Percentiles rank a stretch among this genome's conserved stretches.
These are phyloP conservation scores for Macaca nemestrina DNA, from an alignment of 2,113 vertebrate genomes.

Conservation along the genomic window DNA sequence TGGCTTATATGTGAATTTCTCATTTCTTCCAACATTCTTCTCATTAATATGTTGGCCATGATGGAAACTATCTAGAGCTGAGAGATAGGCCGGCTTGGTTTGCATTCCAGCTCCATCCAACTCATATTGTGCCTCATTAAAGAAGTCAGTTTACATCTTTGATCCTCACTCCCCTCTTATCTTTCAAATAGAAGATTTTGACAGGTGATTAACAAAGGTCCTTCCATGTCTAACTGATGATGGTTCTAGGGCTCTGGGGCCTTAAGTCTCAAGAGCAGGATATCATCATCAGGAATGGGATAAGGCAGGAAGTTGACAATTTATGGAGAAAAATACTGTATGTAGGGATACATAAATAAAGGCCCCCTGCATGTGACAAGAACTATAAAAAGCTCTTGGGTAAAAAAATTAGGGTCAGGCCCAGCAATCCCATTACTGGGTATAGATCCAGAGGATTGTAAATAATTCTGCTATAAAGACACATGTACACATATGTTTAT, in stretches of 20 bases:
- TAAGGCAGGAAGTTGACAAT: background rate
- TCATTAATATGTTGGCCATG: fast-evolving
- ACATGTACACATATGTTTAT: no score
- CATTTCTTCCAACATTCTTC: background rate
- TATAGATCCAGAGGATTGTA: no score
- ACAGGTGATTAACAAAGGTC: no score
- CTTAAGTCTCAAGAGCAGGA: background rate
- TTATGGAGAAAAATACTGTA: background rate
- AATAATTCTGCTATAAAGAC: no score
- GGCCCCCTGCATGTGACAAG: background rate
- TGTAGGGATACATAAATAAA: background rate
- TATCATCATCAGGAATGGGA: background rate
- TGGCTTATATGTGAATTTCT: background rate
- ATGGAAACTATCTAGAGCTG: background rate
- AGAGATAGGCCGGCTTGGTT: background rate
- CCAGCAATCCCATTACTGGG: no score
- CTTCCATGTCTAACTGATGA: background rate
- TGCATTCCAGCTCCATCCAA: background rate
- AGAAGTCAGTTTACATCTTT: background rate
- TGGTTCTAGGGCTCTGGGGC: background rate
- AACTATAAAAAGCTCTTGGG: background rate
- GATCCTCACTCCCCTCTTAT: background rate
- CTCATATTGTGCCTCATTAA: fast-evolving
- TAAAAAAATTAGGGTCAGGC: background rate
- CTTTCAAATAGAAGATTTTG: background rate